phyloP scores from a whole-genome alignment of 2,797 vertebrate genomes.

The Enteromius paludinosus region DNA sequence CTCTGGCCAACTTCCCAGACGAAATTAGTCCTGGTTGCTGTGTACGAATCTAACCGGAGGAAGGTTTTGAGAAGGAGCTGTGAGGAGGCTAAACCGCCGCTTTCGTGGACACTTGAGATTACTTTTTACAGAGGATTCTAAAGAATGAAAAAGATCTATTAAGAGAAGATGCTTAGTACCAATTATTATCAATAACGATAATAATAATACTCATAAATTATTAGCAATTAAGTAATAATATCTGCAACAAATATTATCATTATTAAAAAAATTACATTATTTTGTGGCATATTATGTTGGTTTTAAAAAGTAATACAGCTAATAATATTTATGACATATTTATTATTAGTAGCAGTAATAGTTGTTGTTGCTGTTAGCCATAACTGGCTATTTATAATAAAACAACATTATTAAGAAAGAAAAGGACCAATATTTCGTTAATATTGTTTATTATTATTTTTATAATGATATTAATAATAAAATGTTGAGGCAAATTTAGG shows the following conservation, averaged over 20 bases:
- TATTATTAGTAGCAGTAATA: background rate
- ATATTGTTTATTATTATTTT: background rate
- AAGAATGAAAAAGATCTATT: background rate
- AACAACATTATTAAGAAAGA: background rate
- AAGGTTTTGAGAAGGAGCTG: background rate
- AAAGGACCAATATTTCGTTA: background rate
- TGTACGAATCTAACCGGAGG: background rate
- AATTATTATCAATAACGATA: background rate
- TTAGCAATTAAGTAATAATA: background rate
- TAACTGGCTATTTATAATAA: background rate
- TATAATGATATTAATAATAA: background rate
- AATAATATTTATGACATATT: background rate
- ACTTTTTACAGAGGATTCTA: background rate
- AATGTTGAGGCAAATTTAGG: background rate
- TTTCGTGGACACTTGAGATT: background rate
- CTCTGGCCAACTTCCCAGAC: conserved; percentile 19
- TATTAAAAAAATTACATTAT: background rate
- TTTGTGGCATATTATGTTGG: background rate
- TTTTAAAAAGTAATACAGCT: too few relatives aligned
- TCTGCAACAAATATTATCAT: background rate
- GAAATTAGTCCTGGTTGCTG: background rate
- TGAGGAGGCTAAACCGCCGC: background rate
- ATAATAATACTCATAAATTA: background rate
- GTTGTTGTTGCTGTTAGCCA: background rate
- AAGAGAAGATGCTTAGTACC: background rate